A percentile compares a stretch with the other conserved stretches of the same genome.
Conservation (phyloP, 2,797 vertebrate species). For the Amblyraja radiata region DNA sequence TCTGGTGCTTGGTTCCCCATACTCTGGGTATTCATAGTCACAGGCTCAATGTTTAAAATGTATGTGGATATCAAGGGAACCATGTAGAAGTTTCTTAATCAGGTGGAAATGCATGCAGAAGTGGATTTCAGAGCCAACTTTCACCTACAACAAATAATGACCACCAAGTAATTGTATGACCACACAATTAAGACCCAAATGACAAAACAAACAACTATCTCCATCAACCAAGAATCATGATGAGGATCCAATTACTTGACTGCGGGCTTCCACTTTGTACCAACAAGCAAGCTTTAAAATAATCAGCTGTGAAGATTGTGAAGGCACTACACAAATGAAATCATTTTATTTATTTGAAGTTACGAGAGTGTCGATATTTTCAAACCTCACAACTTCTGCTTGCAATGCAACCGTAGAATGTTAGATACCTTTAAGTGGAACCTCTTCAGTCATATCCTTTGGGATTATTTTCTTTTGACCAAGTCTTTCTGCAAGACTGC, state of each 20-base stretch:
- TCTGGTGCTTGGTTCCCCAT: too few species aligned
- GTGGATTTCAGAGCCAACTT: too few species aligned
- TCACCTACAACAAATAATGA: not conserved
- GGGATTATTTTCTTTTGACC: constrained; percentile 64
- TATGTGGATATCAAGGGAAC: not conserved
- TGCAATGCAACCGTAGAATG: not conserved
- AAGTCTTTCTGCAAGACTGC: constrained; percentile 72
- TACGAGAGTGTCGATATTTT: not conserved
- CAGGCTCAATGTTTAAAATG: not conserved
- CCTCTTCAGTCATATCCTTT: constrained; percentile 46
- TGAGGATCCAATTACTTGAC: not conserved
- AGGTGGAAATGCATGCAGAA: not conserved
- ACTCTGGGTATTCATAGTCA: too few species aligned
- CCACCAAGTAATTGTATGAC: not conserved
- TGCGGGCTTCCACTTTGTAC: not conserved
- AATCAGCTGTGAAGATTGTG: not conserved
- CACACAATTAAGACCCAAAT: not conserved
- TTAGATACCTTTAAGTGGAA: constrained; percentile 63
- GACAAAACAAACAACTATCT: not conserved
- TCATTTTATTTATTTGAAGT: not conserved
- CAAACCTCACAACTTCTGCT: not conserved
- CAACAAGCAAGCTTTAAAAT: not conserved
- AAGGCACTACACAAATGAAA: not conserved
- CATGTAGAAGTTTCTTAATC: not conserved
- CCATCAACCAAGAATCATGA: not conserved